These are phyloP conservation scores for Dolichomitus sp. DNA, from an alignment of 2,888 invertebrate genomes.

Conservation along the genomic window DNA sequence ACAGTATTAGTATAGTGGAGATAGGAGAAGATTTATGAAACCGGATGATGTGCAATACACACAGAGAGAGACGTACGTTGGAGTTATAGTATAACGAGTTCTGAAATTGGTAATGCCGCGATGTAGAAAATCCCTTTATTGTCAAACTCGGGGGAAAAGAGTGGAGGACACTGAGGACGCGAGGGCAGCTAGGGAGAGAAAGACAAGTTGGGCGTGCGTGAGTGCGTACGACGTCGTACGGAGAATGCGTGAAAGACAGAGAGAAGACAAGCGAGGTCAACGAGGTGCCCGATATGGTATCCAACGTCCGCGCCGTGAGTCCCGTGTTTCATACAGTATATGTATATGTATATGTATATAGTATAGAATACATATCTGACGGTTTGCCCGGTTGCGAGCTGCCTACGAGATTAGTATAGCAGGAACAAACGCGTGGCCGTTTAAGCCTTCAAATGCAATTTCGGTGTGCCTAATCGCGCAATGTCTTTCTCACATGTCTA, in stretches of 20 bases:
- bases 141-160: constrained; percentile 59
- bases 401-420: constrained; percentile 64
- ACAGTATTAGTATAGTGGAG: constrained; percentile 23
- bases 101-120: constrained; percentile 68
- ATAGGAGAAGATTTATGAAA: constrained; percentile 63
- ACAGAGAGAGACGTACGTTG: constrained; percentile 5
- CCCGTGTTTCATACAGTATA: constrained; percentile 74
- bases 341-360: constrained; percentile 54
- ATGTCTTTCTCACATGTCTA: constrained; percentile 10
- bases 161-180: constrained; percentile 61
- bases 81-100: constrained; percentile 59
- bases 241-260: constrained; percentile 76
- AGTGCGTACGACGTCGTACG: constrained; percentile 66
- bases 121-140: constrained; percentile 68
- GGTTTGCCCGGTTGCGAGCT: constrained; percentile 47
- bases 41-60: constrained; percentile 66
- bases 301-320: constrained; percentile 82
- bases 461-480: constrained; percentile 43
- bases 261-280: constrained; percentile 84
- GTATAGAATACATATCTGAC: constrained; percentile 40
- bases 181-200: constrained; percentile 60
- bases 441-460: constrained; percentile 73
- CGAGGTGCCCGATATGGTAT: constrained; percentile 86
- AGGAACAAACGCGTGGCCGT: constrained; percentile 67
- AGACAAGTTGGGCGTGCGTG: constrained; percentile 56